Evolutionary conservation across 2,888 invertebrate genomes (phyloP), one percentile per base, ranked within the genome.

Genomic region (Hirtodrosophila cameraria): DNA sequence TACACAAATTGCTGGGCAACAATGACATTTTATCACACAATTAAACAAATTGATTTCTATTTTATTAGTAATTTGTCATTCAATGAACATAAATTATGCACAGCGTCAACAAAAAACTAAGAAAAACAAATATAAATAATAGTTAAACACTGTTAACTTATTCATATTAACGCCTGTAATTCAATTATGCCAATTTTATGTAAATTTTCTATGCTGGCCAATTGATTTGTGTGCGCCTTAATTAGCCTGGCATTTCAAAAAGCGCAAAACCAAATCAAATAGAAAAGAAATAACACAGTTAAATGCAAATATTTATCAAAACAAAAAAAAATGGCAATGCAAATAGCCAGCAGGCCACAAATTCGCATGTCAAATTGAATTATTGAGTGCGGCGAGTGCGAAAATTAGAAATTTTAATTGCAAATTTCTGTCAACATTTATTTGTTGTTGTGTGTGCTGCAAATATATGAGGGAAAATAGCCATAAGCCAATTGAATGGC

Each of bases 401-500:
- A 59, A 72, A 69, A 60, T 63, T 72, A 42, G 46, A 82, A 78
- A 69, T 64, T 57, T 46, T 64, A 67, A 61, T 62, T 62, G n/a
- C 38, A 13, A 46, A 71, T 65, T 76, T 63, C 53, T 74, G 80
- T 86, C 86, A 80, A 63, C 71, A 71, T 64, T 59, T 69, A 67
- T 72, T 57, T n/a, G n/a, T n/a, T n/a, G n/a, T n/a, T n/a, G n/a
- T n/a, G n/a, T n/a, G 54, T 39, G 13, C 46, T 39, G 11, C 23
- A n/a, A n/a, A 20, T 27, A 27, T 27, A 41, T 54, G 57, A 46
- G 50, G n/a, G n/a, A n/a, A 25, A 59, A 53, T 45, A n/a, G 46
- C 36, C 55, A 65, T 63, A 73, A 71, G 86, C 84, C 59, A 80
- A 80, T 83, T 83, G 68, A 73, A 78, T 67, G 62, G 63, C 69